These are phyloP conservation scores for Ptychobarbus kaznakovi DNA, from an alignment of 2,797 vertebrate species.

Conservation along the genomic window DNA sequence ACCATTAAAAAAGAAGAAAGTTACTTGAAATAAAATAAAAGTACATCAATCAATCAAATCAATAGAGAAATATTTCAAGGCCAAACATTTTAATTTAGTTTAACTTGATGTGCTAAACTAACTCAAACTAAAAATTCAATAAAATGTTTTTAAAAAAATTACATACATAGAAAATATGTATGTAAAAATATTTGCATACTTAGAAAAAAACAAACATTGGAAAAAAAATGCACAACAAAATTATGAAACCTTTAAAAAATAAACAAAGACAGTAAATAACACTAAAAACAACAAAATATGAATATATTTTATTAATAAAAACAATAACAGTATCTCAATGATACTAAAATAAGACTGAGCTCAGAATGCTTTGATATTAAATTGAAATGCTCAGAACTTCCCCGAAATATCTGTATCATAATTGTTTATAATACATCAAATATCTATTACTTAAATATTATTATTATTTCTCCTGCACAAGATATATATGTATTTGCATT, in stretches of 20 bases:
- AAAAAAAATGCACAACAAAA: neutral
- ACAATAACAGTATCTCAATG: no score
- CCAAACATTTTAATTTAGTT: neutral
- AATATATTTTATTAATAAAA: neutral
- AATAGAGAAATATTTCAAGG: neutral
- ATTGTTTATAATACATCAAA: neutral
- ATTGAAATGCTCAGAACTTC: neutral
- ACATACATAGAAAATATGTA: neutral
- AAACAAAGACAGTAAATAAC: no score
- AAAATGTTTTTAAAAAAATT: neutral
- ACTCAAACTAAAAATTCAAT: neutral
- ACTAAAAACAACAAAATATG: no score
- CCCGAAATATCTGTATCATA: no score
- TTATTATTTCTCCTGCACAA: neutral
- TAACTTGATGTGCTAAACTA: neutral
- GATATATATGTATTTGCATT: neutral
- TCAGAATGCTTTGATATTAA: neutral
- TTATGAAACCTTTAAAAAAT: no score
- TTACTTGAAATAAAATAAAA: neutral
- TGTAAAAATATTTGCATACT: neutral
- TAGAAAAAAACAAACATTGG: neutral
- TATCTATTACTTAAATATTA: neutral
- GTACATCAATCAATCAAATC: neutral
- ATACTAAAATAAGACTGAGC: neutral
- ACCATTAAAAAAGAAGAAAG: neutral